These are phyloP conservation scores for Matsumurasca onukii DNA, from an alignment of 1,140 invertebrate species.

Conservation along the genomic window DNA sequence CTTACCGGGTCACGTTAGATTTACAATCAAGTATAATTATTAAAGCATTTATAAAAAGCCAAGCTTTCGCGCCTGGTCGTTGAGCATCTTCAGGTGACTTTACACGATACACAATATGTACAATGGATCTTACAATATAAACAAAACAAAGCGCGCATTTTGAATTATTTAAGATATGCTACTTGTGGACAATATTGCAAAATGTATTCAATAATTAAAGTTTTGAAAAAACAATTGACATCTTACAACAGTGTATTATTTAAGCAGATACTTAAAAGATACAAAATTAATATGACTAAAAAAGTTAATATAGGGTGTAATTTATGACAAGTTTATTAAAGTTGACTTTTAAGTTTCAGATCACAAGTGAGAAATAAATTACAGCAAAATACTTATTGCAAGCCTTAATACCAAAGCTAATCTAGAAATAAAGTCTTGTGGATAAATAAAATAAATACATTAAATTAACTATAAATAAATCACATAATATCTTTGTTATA, in stretches of 20 bases:
- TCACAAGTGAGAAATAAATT: neutral
- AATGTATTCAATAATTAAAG: neutral
- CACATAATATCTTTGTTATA: neutral
- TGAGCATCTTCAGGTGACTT: conserved; percentile 7
- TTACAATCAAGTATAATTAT: neutral
- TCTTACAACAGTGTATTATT: neutral
- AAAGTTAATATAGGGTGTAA: neutral
- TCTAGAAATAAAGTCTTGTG: neutral
- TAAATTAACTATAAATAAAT: conserved; percentile 5
- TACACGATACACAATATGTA: too few species aligned
- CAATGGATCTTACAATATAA: too few species aligned
- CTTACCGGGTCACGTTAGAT: too few species aligned
- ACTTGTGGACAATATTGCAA: neutral
- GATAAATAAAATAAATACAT: neutral
- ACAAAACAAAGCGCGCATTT: too few species aligned
- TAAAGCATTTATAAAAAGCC: neutral
- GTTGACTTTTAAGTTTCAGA: neutral
- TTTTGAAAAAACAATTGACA: neutral
- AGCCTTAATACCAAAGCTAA: too few species aligned
- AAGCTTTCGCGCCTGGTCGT: neutral
- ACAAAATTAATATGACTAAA: too few species aligned
- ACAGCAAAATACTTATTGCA: neutral
- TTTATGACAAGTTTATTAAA: neutral
- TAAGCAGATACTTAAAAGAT: neutral
- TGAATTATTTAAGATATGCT: neutral